Percentiles rank a stretch among this genome's conserved stretches.
Conservation (phyloP, 2,888 invertebrate genomes). For the Aproaerema taeniolella region DNA sequence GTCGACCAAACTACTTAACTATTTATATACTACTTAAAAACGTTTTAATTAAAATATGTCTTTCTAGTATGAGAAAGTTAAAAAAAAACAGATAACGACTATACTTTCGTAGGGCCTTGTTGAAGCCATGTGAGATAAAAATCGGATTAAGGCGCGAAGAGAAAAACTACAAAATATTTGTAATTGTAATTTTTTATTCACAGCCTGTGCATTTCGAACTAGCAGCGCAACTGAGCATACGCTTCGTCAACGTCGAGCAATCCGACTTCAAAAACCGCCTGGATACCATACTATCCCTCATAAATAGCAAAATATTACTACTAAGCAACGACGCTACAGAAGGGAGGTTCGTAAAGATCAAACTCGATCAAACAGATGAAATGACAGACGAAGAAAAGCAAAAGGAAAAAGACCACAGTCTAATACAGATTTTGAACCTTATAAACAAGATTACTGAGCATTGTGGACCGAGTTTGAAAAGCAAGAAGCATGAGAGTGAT, state of each 20-base stretch:
- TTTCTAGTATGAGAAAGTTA: too few species aligned
- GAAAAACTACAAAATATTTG: too few species aligned
- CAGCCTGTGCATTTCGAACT: slow-evolving; percentile 83
- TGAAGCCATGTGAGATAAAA: too few species aligned
- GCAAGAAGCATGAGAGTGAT: slow-evolving; percentile 55
- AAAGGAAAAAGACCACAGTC: slow-evolving; percentile 82
- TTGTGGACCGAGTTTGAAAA: slow-evolving; percentile 78
- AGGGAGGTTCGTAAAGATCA: slow-evolving; percentile 79
- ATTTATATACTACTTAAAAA: too few species aligned
- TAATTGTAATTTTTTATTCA: too few species aligned
- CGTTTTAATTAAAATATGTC: too few species aligned
- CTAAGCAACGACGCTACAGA: slow-evolving; percentile 66
- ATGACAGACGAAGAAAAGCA: slow-evolving; percentile 78
- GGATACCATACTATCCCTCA: slow-evolving; percentile 76
- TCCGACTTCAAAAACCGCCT: slow-evolving; percentile 83
- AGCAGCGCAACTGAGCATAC: slow-evolving; percentile 86
- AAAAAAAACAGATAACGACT: too few species aligned
- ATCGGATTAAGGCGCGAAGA: too few species aligned
- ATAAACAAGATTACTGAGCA: slow-evolving; percentile 81
- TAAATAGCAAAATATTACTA: slow-evolving; percentile 71
- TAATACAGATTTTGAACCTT: slow-evolving; percentile 85
- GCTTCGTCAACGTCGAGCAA: slow-evolving; percentile 88
- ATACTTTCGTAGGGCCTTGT: too few species aligned
- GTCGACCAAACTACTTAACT: too few species aligned
- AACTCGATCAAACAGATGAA: slow-evolving; percentile 48